Evolutionary conservation across 1,140 invertebrate species (phyloP), one percentile per base, ranked within the genome.

Genomic region (Venustaconcha ellipsiformis): DNA sequence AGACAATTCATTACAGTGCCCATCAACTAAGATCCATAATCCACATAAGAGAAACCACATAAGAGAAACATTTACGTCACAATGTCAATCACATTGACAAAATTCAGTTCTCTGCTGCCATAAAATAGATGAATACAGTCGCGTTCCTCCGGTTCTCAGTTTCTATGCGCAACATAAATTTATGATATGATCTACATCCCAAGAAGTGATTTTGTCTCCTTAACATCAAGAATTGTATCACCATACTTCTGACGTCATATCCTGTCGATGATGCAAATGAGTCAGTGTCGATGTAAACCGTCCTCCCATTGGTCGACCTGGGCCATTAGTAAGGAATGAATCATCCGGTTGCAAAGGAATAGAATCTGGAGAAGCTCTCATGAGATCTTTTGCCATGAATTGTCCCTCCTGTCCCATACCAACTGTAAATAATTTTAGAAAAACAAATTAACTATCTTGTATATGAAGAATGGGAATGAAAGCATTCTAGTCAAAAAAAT

Each of bases 241-340:
- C 75, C 75, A 77, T 23, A 77, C 75, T 68, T 77, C 75, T 67
- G 75, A 77, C 23, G 75, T 77, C 70, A 77, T 77, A 68, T 77
- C 75, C 65, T 70, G 75, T 72, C 75, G 56, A 26, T 37, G 58
- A 18, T 37, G 70, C 67, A 77, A 70, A 37, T n/a, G 23, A 23
- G 63, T 23, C 23, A 59, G 26, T 17, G 57, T 48, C n/a, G 75
- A 67, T 1, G 70, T 72, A 59, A 76, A 76, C 59, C 68, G 68
- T 18, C 63, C 60, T 18, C 60, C 69, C 75, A 77, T 77, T 48
- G 69, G 69, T 77, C 75, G 37, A 6, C 70, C 64, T 18, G 75
- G 75, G 23, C 75, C 75, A 58, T 57, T 68, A 30, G 64, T 48
- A 20, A 77, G 62, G 59, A 59, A 77, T 26, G 66, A 63, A 18